Conservation (phyloP, 2,888 invertebrate genomes). For the Pycnomerus fuliginosus region DNA sequence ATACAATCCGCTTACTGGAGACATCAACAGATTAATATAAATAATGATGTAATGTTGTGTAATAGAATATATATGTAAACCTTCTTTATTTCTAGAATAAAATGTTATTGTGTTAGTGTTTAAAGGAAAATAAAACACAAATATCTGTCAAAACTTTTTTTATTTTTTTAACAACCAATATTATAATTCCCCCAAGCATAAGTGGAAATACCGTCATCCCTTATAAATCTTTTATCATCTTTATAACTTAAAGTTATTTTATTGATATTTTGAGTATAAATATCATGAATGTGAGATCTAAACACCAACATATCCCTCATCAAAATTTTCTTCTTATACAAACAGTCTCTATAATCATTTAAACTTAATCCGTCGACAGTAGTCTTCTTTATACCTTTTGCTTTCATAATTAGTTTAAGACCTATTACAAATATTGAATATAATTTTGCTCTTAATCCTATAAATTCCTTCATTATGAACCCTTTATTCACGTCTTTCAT, state of each 20-base stretch:
- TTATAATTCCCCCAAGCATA: constrained; percentile 19
- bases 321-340: constrained; percentile 10
- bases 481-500: constrained; percentile 13
- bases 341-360: constrained; percentile 14
- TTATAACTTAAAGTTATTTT: constrained; percentile 14
- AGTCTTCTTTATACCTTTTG: constrained; percentile 17
- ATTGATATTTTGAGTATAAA: constrained; percentile 19
- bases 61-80: neutral
- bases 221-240: constrained; percentile 17
- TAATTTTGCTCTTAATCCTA: constrained; percentile 9
- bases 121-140: neutral
- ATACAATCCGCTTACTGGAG: constrained; percentile 30
- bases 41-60: neutral
- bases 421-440: constrained; percentile 7
- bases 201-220: constrained; percentile 10
- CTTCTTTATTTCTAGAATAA: neutral
- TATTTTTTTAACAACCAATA: neutral
- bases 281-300: constrained; percentile 16
- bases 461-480: constrained; percentile 10
- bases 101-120: neutral
- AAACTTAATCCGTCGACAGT: constrained; percentile 8
- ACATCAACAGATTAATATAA: constrained; percentile 27
- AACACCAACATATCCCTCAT: constrained; percentile 12
- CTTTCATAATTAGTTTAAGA: constrained; percentile 8
- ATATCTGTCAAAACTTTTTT: neutral